These are phyloP conservation scores for Herpetotheres cachinnans DNA, from an alignment of 2,113 vertebrate species.

Conservation along the genomic window DNA sequence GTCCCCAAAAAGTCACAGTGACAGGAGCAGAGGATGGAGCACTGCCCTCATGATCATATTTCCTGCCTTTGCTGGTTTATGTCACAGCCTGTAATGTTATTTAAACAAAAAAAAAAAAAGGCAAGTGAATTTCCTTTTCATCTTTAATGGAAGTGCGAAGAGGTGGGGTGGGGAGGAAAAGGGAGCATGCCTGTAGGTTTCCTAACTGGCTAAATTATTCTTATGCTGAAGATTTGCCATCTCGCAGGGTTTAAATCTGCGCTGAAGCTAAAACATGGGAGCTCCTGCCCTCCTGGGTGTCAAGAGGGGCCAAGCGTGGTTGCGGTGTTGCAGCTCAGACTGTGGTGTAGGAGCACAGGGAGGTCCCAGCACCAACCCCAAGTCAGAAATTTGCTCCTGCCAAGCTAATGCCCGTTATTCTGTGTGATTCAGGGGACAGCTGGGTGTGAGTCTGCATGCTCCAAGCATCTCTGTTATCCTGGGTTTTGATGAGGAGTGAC, in stretches of 20 bases:
- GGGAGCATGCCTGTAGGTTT: background rate
- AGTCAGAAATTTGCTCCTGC: accelerated
- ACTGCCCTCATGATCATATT: slow-evolving; percentile 16
- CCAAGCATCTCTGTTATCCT: background rate
- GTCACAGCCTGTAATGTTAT: slow-evolving; percentile 27
- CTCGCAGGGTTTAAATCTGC: background rate
- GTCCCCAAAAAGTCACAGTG: slow-evolving; percentile 31
- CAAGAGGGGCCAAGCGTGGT: accelerated
- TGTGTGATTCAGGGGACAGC: background rate
- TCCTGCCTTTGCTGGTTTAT: slow-evolving; percentile 51
- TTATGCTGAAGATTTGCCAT: background rate
- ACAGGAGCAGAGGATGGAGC: slow-evolving; percentile 50
- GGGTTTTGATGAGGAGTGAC: background rate
- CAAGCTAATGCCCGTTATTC: accelerated
- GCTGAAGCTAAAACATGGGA: background rate
- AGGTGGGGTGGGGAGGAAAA: slow-evolving; percentile 25
- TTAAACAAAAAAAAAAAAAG: background rate
- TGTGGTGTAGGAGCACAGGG: accelerated
- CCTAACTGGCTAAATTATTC: background rate
- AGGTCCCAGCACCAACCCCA: background rate
- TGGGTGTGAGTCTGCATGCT: accelerated
- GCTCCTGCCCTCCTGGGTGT: background rate
- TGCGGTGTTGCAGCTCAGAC: background rate
- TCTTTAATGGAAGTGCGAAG: slow-evolving; percentile 3
- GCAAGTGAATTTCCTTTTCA: slow-evolving; percentile 19